Conservation (phyloP, 2,797 vertebrate species). For the Dicrostonyx torquatus region DNA sequence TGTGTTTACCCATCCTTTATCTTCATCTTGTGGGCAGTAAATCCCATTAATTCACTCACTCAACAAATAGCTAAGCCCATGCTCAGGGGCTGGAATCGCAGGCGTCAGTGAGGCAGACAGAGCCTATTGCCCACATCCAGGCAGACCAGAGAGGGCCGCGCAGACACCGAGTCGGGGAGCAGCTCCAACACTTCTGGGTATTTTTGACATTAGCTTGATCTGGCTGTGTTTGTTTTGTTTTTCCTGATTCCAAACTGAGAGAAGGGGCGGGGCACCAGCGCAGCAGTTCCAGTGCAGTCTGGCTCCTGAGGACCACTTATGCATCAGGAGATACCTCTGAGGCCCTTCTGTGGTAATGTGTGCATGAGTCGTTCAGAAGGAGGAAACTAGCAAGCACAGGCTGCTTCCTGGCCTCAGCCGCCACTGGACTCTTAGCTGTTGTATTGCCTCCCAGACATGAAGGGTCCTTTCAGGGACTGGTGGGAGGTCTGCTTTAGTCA, state of each 20-base stretch:
- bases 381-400: neutral
- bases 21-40: slow-evolving; percentile 33
- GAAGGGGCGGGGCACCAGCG: neutral
- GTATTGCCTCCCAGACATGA: neutral
- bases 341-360: neutral
- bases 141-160: neutral
- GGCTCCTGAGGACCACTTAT: neutral
- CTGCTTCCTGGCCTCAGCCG: neutral
- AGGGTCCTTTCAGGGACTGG: neutral
- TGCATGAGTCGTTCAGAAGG: neutral
- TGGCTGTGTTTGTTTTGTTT: slow-evolving; percentile 15
- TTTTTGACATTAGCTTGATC: neutral
- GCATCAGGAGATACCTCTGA: neutral
- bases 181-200: neutral
- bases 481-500: slow-evolving; percentile 14
- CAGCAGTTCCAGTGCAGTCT: neutral
- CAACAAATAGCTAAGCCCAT: slow-evolving; percentile 40
- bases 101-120: neutral
- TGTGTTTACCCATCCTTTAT: slow-evolving; percentile 43
- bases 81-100: neutral
- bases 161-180: too few species aligned
- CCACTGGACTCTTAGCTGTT: neutral
- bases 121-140: neutral
- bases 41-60: slow-evolving; percentile 44
- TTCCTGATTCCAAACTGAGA: slow-evolving; percentile 51